A percentile compares a stretch with the other conserved stretches of the same genome.
phyloP scores from a whole-genome alignment of 2,888 invertebrate genomes.

The Pristionchus arcanus region DNA sequence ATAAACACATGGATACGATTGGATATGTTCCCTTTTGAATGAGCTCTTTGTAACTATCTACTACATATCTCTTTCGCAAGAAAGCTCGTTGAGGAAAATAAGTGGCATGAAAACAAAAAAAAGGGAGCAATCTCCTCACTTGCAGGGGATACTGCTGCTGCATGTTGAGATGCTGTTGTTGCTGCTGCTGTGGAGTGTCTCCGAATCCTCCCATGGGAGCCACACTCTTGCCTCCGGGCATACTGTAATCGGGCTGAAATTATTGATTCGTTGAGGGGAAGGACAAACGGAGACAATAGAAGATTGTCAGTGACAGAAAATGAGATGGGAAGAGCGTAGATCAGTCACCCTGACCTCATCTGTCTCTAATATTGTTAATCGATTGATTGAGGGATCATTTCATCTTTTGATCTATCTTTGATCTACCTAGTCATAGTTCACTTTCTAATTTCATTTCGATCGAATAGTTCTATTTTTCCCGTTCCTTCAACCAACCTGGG shows the following conservation, averaged over 20 bases:
- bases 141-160: not conserved
- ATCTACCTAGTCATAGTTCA: not conserved
- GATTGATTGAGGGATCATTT: not conserved
- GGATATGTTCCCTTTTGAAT: not conserved
- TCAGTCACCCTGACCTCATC: not conserved
- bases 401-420: not conserved
- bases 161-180: not conserved
- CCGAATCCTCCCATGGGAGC: not conserved
- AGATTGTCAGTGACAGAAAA: too few species aligned
- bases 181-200: not conserved
- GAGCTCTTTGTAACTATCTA: too few species aligned
- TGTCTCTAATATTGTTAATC: not conserved
- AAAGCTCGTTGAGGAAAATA: not conserved
- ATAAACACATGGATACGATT: not conserved
- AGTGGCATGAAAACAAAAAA: not conserved
- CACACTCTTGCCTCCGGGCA: not conserved
- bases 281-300: not conserved
- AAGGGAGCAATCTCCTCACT: not conserved
- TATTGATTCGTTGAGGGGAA: not conserved
- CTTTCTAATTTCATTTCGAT: not conserved
- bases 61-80: not conserved
- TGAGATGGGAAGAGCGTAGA: not conserved
- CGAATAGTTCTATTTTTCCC: not conserved
- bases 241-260: conserved; percentile 11
- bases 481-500: not conserved